Evolutionary conservation across 2,888 invertebrate species (phyloP).

Genomic region (Teleogryllus oceanicus): DNA sequence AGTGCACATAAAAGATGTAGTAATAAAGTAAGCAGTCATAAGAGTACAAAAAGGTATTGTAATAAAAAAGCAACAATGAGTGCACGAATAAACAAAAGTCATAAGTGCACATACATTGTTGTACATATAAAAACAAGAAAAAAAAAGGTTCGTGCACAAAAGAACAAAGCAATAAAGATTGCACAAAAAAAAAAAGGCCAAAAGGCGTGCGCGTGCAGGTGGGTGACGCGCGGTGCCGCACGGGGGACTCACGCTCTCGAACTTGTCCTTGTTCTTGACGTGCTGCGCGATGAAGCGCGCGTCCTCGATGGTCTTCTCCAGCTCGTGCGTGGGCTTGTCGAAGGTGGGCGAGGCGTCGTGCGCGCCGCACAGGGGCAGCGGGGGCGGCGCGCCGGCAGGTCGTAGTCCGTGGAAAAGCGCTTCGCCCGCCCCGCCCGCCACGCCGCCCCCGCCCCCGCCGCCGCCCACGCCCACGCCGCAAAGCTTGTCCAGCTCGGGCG

Average conservation of each 20-base stretch:
- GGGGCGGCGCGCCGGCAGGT: constrained; percentile 52
- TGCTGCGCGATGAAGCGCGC: constrained; percentile 93
- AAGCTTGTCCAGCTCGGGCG: constrained; percentile 62
- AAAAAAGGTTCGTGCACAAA: no score
- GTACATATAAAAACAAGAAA: no score
- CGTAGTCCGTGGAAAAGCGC: constrained; percentile 68
- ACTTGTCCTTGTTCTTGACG: constrained; percentile 90
- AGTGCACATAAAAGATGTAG: no score
- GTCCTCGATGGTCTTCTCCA: constrained; percentile 89
- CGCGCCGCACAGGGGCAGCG: constrained; percentile 57
- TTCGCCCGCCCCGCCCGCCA: constrained; percentile 44
- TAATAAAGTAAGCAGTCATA: no score
- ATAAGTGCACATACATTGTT: no score
- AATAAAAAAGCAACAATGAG: no score
- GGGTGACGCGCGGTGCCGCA: background rate
- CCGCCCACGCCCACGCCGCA: background rate
- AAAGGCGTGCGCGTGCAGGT: no score
- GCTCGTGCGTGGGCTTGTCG: constrained; percentile 77
- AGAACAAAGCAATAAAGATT: no score
- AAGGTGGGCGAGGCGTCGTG: constrained; percentile 72
- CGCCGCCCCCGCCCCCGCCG: constrained; percentile 39
- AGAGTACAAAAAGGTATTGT: no score
- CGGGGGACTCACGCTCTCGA: constrained; percentile 76
- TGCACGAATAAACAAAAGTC: no score
- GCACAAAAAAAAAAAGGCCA: no score